Percentiles rank a stretch among this genome's conserved stretches.
These are phyloP conservation scores for Pangasius sanitwongsei DNA, from an alignment of 2,797 vertebrate species.

Conservation along the genomic window DNA sequence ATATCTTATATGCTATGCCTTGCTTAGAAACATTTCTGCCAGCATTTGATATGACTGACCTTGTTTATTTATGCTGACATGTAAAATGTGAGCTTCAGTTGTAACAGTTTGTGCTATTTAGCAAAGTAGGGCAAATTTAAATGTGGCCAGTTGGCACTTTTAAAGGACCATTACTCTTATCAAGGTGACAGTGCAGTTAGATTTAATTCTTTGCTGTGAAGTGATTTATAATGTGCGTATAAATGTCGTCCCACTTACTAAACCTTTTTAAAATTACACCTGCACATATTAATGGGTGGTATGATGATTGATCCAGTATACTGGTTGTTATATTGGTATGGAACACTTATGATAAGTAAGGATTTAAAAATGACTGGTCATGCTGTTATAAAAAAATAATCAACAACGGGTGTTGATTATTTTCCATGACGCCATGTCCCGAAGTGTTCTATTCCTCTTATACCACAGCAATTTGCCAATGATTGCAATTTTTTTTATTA, in stretches of 20 bases:
- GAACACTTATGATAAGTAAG: neutral
- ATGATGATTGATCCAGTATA: neutral
- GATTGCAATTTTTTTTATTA: neutral
- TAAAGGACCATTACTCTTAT: conserved; percentile 13
- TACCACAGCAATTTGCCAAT: neutral
- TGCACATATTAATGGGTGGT: neutral
- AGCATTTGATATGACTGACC: conserved; percentile 6
- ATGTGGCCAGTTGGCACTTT: conserved; percentile 31
- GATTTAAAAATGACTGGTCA: neutral
- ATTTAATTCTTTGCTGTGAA: neutral
- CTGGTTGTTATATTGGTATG: neutral
- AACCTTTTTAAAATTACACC: neutral
- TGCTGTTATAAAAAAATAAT: neutral
- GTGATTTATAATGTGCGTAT: neutral
- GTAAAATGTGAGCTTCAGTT: neutral
- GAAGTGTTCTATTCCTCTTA: neutral
- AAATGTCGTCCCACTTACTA: neutral
- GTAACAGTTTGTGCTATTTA: conserved; percentile 26
- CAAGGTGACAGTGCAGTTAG: neutral
- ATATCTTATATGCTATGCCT: neutral
- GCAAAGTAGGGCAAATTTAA: conserved; percentile 35
- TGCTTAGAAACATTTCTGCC: neutral
- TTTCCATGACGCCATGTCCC: neutral
- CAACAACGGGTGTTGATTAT: neutral
- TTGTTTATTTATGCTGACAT: conserved; percentile 11